Conservation (phyloP, 2,797 vertebrate species). For the Anguilla megastoma region DNA sequence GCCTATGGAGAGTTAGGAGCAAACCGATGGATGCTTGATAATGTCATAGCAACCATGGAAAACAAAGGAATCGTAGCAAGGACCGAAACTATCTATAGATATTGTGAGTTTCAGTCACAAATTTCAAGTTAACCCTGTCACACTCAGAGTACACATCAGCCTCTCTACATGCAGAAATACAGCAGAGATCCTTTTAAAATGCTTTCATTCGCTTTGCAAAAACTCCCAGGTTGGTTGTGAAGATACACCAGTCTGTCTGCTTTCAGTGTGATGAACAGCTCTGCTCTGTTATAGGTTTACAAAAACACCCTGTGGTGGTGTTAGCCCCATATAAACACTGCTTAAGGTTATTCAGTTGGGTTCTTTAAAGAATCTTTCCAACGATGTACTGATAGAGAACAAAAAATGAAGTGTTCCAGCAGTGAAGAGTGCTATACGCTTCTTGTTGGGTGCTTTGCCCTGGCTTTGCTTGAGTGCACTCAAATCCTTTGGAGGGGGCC, state of each 20-base stretch:
- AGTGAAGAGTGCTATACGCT: no score
- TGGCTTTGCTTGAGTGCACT: no score
- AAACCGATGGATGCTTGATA: not conserved
- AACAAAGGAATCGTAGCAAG: not conserved
- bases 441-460: no score
- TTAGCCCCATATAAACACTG: no score
- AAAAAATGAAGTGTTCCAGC: no score
- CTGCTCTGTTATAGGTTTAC: not conserved
- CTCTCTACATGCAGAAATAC: not conserved
- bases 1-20: not conserved
- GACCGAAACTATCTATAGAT: not conserved
- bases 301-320: not conserved
- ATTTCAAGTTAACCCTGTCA: not conserved
- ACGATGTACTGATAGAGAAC: not conserved
- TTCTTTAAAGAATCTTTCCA: not conserved
- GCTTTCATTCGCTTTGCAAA: not conserved
- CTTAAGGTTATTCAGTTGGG: not conserved
- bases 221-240: not conserved
- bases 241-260: not conserved
- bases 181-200: not conserved
- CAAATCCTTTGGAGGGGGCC: no score
- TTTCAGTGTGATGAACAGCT: no score
- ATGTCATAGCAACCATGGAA: conserved; percentile 13
- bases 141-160: not conserved
- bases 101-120: not conserved